phyloP scores from a whole-genome alignment of 2,888 invertebrate species.

The Lysandra coridon region DNA sequence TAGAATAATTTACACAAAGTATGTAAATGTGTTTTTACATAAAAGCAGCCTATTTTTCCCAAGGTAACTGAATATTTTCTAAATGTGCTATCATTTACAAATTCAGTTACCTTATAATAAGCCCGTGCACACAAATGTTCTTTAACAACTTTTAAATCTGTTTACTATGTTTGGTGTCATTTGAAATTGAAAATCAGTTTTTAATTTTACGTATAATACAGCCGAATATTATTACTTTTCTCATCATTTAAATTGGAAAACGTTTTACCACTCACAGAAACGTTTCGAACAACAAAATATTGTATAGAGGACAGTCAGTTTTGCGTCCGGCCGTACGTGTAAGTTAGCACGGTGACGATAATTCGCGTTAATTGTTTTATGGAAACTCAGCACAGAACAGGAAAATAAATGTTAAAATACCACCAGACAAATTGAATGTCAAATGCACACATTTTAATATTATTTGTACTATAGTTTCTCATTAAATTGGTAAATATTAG shows the following conservation, averaged over 20 bases:
- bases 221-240: background rate
- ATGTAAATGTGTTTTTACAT: too few species aligned
- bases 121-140: too few species aligned
- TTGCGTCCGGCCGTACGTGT: background rate
- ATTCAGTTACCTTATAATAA: too few species aligned
- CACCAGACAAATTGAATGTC: slow-evolving; percentile 28
- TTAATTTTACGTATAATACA: background rate
- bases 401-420: slow-evolving; percentile 45
- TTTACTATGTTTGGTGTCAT: background rate
- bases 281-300: background rate
- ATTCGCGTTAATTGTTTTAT: slow-evolving; percentile 33
- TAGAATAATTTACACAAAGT: too few species aligned
- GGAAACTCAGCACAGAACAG: slow-evolving; percentile 24
- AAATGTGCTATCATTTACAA: too few species aligned
- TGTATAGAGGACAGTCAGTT: slow-evolving; percentile 13
- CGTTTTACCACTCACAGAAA: background rate
- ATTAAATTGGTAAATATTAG: background rate
- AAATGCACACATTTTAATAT: slow-evolving; percentile 22
- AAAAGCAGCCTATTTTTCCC: too few species aligned
- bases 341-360: slow-evolving; percentile 25
- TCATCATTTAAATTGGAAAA: background rate
- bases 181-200: background rate
- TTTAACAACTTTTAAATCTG: background rate
- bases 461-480: background rate
- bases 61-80: too few species aligned